A percentile compares a stretch with the other conserved stretches of the same genome.
Evolutionary conservation across 2,113 vertebrate genomes (phyloP).

Genomic region (Channa argus): DNA sequence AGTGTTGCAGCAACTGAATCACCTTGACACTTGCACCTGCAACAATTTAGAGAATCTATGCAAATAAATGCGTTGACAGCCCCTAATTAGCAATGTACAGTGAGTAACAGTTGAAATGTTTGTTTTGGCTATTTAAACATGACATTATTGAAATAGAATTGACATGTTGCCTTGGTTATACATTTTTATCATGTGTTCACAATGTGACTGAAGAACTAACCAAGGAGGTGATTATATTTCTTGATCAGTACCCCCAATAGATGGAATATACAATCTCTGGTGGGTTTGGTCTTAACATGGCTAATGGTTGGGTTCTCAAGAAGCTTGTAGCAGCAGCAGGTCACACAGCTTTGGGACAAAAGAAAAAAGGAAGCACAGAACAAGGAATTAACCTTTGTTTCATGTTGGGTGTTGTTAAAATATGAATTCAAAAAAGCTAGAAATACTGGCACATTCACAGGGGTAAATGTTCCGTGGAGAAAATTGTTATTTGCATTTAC

Average conservation of each 20-base stretch:
- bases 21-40: constrained; percentile 92
- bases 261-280: constrained; percentile 86
- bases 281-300: constrained; percentile 88
- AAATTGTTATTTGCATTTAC: no score
- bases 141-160: no score
- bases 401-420: background rate
- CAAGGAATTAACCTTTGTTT: background rate
- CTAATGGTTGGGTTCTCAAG: constrained; percentile 91
- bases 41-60: background rate
- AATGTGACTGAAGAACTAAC: constrained; percentile 78
- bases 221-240: constrained; percentile 91
- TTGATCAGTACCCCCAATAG: constrained; percentile 89
- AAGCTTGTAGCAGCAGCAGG: constrained; percentile 92
- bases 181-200: background rate
- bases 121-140: background rate
- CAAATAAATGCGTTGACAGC: background rate
- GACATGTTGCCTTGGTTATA: background rate
- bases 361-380: background rate
- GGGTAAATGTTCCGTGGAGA: no score
- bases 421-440: background rate
- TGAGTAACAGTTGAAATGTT: no score
- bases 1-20: constrained; percentile 93
- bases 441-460: no score
- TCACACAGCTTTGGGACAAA: constrained; percentile 86
- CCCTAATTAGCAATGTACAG: no score